These are phyloP conservation scores for Bombus affinis DNA, from an alignment of 1,140 invertebrate species.

Conservation along the genomic window DNA sequence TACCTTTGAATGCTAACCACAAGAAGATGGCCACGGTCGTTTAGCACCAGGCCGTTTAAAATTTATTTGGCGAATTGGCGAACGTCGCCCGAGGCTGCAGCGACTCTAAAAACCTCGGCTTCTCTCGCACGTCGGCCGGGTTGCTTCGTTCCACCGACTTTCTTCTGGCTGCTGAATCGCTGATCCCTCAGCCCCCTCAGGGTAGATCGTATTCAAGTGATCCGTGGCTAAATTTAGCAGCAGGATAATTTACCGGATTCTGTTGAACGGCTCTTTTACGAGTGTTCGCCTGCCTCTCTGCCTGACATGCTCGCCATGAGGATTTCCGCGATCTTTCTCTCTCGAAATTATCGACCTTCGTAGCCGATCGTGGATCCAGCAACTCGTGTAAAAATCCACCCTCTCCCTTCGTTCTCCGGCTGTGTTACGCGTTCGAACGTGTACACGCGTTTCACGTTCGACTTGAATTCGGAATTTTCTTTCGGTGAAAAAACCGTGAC, in stretches of 20 bases:
- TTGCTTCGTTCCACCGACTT: not conserved
- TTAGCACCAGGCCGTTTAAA: slow-evolving; percentile 47
- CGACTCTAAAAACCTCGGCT: slow-evolving; percentile 7
- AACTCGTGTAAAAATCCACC: not conserved
- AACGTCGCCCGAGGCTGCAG: too few relatives aligned
- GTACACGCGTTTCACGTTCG: not conserved
- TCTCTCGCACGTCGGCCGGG: not conserved
- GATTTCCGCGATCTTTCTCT: slow-evolving; percentile 27
- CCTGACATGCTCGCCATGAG: not conserved
- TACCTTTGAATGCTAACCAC: not conserved
- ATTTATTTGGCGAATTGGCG: slow-evolving; percentile 61
- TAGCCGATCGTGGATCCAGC: not conserved
- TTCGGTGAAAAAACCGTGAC: not conserved
- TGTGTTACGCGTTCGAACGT: too few relatives aligned
- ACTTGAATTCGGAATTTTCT: slow-evolving; percentile 16
- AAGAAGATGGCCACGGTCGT: slow-evolving; percentile 28
- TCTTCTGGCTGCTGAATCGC: slow-evolving; percentile 34
- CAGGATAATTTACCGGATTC: slow-evolving; percentile 46
- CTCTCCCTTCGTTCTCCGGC: too few relatives aligned
- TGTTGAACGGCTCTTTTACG: slow-evolving; percentile 36
- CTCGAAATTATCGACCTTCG: slow-evolving; percentile 13
- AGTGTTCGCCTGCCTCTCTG: not conserved
- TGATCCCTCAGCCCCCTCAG: slow-evolving; percentile 33
- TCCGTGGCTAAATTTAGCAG: slow-evolving; percentile 57
- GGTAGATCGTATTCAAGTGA: slow-evolving; percentile 33